Evolutionary conservation across 35 echinoderm and acorn worm species (phyloP), one percentile per base, ranked within the genome.

Genomic region (Apostichopus californicus): DNA sequence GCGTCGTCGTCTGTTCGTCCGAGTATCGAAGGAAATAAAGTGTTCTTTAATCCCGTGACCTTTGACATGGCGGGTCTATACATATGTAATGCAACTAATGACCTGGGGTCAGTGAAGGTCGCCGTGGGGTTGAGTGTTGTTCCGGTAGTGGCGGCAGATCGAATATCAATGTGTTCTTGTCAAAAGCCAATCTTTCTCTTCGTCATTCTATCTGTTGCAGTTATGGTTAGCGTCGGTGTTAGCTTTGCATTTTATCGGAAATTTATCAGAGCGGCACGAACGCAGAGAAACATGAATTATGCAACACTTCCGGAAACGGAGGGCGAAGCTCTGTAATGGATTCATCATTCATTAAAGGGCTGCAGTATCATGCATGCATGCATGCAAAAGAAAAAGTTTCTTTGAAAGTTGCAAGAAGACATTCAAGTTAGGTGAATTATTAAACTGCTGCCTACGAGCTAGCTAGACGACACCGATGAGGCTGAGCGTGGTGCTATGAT

Each of bases 201-300:
- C 5, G 6, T 88, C 15, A 21, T 88, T 24, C 57, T 88, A 8
- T 72, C n/a, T n/a, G 12, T 53, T 22, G 28, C 23, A 8, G 9
- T 88, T n/a, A 15, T 65, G 8, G 12, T 64, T 8, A 55, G 20
- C 13, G 7, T 53, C 5, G 56, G 15, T 53, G 18, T 63, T 55
- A 65, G 25, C n/a, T 65, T 64, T 53, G 18, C 68, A 17, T 23
- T 88, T 46, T 88, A 88, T 72, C 57, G 86, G n/a, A 88, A 88
- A 28, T 88, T 60, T 53, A 3, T 88, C 11, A 88, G 21, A 68
- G 86, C 86, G 18, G 18, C n/a, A 7, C 86, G 86, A 9, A 60
- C 57, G 21, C 86, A 88, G 8, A 66, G 86, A n/a, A 88, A 88
- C 22, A 61, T 88, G 63, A 55, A 57, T 34, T 88, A 88, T 53